phyloP scores from a whole-genome alignment of 2,113 vertebrate species.

The Oxygymnocypris stewartii region DNA sequence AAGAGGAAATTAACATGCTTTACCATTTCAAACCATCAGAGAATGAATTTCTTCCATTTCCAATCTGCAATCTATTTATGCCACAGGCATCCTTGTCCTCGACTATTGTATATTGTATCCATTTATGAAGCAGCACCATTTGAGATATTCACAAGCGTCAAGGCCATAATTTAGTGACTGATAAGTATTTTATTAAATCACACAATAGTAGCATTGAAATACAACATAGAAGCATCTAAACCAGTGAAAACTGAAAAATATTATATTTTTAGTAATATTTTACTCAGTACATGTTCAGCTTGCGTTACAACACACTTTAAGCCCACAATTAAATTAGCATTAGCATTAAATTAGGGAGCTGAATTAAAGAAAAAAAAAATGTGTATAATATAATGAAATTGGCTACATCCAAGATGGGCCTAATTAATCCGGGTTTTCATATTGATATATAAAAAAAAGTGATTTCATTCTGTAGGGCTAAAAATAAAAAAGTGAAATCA shows the following conservation, averaged over 20 bases:
- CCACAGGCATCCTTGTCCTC: constrained; percentile 26
- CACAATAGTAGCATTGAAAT: not conserved
- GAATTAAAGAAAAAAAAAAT: not conserved
- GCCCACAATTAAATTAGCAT: no score
- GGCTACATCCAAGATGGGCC: not conserved
- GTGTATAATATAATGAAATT: not conserved
- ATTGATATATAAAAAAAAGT: not conserved
- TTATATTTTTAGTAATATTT: no score
- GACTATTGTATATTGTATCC: not conserved
- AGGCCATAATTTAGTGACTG: not conserved
- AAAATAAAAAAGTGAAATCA: not conserved
- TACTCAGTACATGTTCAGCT: no score
- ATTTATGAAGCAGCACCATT: constrained; percentile 15
- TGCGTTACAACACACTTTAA: no score
- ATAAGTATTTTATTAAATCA: constrained; percentile 4
- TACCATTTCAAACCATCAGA: constrained; percentile 19
- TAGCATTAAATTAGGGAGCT: not conserved
- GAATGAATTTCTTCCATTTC: constrained; percentile 21
- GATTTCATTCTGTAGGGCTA: not conserved
- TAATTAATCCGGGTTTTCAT: not conserved
- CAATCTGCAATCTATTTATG: constrained; percentile 13
- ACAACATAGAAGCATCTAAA: not conserved
- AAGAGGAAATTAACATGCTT: constrained; percentile 38
- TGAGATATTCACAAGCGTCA: constrained; percentile 15
- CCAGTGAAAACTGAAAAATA: not conserved